These are phyloP conservation scores for Cinclus mexicanus DNA, from an alignment of 2,113 vertebrate genomes.

Conservation along the genomic window DNA sequence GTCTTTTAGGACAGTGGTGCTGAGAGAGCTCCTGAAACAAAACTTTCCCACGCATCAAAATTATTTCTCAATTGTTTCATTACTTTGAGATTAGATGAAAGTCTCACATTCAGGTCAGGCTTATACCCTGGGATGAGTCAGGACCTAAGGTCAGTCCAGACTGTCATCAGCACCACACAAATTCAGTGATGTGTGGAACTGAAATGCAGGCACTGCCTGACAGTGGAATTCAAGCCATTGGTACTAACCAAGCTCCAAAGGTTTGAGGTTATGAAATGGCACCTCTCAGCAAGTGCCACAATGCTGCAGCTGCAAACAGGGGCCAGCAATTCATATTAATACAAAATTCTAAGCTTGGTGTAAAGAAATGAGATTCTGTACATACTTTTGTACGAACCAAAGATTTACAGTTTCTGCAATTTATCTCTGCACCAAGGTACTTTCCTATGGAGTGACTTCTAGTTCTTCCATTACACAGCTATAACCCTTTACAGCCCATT, in stretches of 20 bases:
- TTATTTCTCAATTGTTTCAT: not conserved
- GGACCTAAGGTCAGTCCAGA: not conserved
- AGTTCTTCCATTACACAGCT: not conserved
- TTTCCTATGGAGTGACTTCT: not conserved
- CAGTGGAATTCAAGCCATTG: not conserved
- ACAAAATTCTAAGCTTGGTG: constrained; percentile 10
- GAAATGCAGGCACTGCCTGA: not conserved
- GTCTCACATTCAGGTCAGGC: not conserved
- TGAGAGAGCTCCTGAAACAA: not conserved
- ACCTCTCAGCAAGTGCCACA: not conserved
- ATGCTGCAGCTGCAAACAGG: not conserved
- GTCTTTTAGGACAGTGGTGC: not conserved
- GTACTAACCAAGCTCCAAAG: not conserved
- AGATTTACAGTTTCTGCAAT: not conserved
- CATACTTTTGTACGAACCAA: not conserved
- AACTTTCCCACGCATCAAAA: not conserved
- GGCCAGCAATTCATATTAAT: not conserved
- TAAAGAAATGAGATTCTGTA: not conserved
- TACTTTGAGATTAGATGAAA: not conserved
- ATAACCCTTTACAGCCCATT: not conserved
- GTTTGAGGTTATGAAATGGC: not conserved
- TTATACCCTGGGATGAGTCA: not conserved
- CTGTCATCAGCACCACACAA: not conserved
- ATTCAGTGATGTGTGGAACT: not conserved
- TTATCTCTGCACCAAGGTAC: not conserved